Percentiles rank a stretch among this genome's conserved stretches.
Evolutionary conservation across 2,888 invertebrate genomes (phyloP).

Genomic region (Drosophila macrospina): DNA sequence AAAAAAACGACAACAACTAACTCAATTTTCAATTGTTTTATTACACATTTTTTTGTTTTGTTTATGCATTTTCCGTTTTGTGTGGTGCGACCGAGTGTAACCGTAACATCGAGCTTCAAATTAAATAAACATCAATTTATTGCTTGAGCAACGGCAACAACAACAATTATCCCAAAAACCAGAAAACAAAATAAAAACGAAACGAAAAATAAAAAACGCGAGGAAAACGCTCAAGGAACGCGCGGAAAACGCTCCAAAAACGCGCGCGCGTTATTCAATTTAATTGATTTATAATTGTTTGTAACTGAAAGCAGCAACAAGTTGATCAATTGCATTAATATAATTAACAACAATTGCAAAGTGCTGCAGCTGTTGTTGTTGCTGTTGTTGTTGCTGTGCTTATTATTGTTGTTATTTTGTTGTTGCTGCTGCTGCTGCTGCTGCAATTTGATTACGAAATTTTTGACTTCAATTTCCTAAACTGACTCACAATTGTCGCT

Average conservation of each 20-base stretch:
- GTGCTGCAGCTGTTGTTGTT: background rate
- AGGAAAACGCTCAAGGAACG: no score
- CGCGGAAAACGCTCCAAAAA: no score
- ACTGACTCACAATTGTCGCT: slow-evolving; percentile 50
- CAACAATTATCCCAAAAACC: slow-evolving; percentile 9
- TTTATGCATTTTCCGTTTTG: background rate
- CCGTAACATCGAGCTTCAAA: background rate
- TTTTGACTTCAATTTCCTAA: slow-evolving; percentile 33
- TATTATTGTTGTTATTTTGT: background rate
- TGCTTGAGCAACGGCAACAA: slow-evolving; percentile 3
- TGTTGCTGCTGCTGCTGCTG: background rate
- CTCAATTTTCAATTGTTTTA: slow-evolving; percentile 1
- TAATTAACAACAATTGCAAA: slow-evolving; percentile 23
- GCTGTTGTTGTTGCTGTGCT: background rate
- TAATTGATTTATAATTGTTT: background rate
- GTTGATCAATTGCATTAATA: slow-evolving; percentile 53
- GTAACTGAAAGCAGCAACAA: slow-evolving; percentile 64
- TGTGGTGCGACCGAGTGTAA: background rate
- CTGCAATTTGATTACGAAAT: slow-evolving; percentile 47
- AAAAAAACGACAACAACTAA: background rate
- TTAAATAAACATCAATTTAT: slow-evolving; percentile 11
- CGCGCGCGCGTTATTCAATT: background rate
- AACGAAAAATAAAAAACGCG: slow-evolving; percentile 5
- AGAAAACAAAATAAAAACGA: slow-evolving; percentile 12
- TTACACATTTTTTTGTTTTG: slow-evolving; percentile 8